Evolutionary conservation across 2,888 invertebrate genomes (phyloP).

Genomic region (Lasioglossum marginatum): DNA sequence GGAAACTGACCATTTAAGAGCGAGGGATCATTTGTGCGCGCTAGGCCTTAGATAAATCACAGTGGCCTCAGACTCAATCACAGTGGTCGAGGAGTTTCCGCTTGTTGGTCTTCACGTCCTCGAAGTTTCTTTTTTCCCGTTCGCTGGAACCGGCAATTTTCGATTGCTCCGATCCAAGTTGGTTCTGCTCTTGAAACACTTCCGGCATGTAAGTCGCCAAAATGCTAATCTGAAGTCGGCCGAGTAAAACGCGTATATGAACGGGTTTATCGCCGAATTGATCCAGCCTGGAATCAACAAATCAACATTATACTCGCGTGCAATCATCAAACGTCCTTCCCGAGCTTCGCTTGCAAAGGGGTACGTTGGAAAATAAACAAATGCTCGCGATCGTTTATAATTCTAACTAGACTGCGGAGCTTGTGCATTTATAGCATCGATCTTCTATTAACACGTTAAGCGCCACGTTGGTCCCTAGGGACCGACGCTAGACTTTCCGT

Average conservation of each 20-base stretch:
- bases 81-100: constrained; percentile 16
- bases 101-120: constrained; percentile 62
- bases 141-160: constrained; percentile 66
- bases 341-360: background rate
- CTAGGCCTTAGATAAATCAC: constrained; percentile 42
- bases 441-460: no score
- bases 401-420: background rate
- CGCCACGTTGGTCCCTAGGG: no score
- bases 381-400: background rate
- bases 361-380: background rate
- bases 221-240: constrained; percentile 94
- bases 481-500: no score
- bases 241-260: constrained; percentile 96
- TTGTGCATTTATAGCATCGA: background rate
- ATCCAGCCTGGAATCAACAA: constrained; percentile 88
- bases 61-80: constrained; percentile 37
- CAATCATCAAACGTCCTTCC: background rate
- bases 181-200: constrained; percentile 86
- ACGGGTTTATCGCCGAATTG: constrained; percentile 95
- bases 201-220: constrained; percentile 92
- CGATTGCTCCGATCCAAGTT: constrained; percentile 78
- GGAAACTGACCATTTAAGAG: background rate
- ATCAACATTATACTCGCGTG: background rate
- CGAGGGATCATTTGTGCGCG: constrained; percentile 1
- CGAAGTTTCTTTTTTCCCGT: constrained; percentile 68